phyloP scores from a whole-genome alignment of 2,888 invertebrate species.

The Digitonthophagus gazella region DNA sequence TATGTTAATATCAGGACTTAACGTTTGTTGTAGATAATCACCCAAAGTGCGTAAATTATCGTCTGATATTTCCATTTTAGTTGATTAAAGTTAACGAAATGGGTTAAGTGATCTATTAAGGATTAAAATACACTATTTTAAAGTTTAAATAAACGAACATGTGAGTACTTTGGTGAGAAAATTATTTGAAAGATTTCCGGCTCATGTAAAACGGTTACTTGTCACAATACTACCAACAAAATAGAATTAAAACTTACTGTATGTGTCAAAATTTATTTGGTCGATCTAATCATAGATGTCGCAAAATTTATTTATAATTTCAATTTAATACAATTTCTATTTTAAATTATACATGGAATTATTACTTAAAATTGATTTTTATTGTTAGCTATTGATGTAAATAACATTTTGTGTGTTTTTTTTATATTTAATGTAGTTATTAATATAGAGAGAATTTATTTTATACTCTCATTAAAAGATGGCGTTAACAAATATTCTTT shows the following conservation, averaged over 20 bases:
- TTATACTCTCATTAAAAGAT: too few species aligned
- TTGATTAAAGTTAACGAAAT: conserved; percentile 14
- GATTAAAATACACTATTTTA: background rate
- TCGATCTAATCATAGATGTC: too few species aligned
- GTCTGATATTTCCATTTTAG: conserved; percentile 82
- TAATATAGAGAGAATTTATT: too few species aligned
- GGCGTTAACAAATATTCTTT: too few species aligned
- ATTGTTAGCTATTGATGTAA: too few species aligned
- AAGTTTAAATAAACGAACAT: background rate
- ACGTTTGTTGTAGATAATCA: conserved; percentile 82
- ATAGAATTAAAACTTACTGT: background rate
- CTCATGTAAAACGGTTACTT: background rate
- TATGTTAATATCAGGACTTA: conserved; percentile 78
- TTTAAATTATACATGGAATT: too few species aligned
- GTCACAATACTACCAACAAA: background rate
- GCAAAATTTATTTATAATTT: too few species aligned
- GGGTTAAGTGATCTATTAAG: background rate
- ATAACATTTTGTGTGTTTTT: too few species aligned
- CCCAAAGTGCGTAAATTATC: conserved; percentile 79
- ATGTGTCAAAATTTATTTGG: background rate
- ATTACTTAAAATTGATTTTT: too few species aligned
- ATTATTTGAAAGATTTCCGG: conserved; percentile 14
- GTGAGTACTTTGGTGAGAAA: background rate
- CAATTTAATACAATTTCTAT: too few species aligned
- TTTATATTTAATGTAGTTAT: too few species aligned